Base-by-base conservation (phyloP, 2,888 invertebrate genomes). In the Rhimphoctona megacephalus region DNA sequence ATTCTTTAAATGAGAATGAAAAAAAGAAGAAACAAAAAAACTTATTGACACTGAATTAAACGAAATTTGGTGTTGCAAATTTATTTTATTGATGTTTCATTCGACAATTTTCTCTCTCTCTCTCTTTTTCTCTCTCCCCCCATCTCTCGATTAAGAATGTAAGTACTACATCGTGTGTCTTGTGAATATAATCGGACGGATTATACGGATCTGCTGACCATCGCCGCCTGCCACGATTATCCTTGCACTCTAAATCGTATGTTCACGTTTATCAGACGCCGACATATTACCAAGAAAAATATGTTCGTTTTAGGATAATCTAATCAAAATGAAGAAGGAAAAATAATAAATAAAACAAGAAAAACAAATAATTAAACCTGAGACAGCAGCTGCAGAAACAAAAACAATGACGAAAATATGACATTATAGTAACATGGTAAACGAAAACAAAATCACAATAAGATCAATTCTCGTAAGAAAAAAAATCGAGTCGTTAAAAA, bases 231-330 rank as follows among this genome's bases (percentile, higher is more conserved):
- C 73, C 73, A 73, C 73, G 73, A 73, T 54, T 33, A n/a, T 54
- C 54, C 25, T 36, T 73, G 52, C 54, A 54, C 73, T 73, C 73
- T 22, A 30, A 61, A 54, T 73, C 73, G 91, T 92, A 92, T 91
- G 92, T 93, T 88, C 91, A 90, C 92, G 91, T 92, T 92, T 73
- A 84, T 83, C 73, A 86, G 91, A 90, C 89, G 90, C 93, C 93
- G 92, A 89, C 90, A 91, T 90, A 91, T 92, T 90, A 90, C 87
- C 92, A 91, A 73, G 90, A 78, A 69, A 83, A 80, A 91, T 91
- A 91, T 92, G 91, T 91, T 92, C 92, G 91, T 93, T 92, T 91
- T 92, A 93, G 92, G 90, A 92, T 93, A 91, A 90, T 92, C 90
- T 91, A 91, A 92, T 92, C 90, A 90, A 91, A 91, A 91, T 88